phyloP scores from a whole-genome alignment of 2,797 vertebrate species.

The Aselliscus stoliczkanus region DNA sequence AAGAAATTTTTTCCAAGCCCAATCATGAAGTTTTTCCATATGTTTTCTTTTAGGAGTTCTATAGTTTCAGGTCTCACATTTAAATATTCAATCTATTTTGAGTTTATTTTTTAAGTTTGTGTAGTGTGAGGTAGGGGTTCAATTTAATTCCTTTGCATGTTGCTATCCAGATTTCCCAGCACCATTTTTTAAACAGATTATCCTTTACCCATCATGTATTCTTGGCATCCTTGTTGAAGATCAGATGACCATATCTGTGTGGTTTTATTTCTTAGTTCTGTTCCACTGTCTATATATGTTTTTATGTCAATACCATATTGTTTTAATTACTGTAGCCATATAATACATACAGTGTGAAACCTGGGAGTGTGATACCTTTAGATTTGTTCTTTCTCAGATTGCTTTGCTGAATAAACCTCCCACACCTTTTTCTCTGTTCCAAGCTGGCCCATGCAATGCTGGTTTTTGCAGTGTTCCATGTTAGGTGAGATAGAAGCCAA shows the following conservation, averaged over 20 bases:
- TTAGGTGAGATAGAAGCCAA: not conserved
- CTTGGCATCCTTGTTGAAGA: not conserved
- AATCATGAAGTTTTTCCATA: not conserved
- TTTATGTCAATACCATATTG: not conserved
- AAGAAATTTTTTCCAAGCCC: not conserved
- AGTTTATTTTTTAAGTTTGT: not conserved
- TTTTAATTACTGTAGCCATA: not conserved
- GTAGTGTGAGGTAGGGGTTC: not conserved
- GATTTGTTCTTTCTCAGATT: not conserved
- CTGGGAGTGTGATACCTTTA: not conserved
- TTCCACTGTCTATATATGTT: not conserved
- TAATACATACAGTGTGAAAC: not conserved
- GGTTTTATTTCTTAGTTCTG: not conserved
- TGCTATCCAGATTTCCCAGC: not conserved
- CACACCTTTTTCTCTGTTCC: not conserved
- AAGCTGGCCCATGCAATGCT: not conserved
- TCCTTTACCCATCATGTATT: not conserved
- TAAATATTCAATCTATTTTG: not conserved
- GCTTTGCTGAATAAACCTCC: not conserved
- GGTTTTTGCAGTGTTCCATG: not conserved
- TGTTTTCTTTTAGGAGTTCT: not conserved
- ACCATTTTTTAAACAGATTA: not conserved
- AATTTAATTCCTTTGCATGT: not conserved
- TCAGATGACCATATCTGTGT: not conserved
- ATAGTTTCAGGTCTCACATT: not conserved